Evolutionary conservation across 2,113 vertebrate species (phyloP).

Genomic region (Ifrita kowaldi): DNA sequence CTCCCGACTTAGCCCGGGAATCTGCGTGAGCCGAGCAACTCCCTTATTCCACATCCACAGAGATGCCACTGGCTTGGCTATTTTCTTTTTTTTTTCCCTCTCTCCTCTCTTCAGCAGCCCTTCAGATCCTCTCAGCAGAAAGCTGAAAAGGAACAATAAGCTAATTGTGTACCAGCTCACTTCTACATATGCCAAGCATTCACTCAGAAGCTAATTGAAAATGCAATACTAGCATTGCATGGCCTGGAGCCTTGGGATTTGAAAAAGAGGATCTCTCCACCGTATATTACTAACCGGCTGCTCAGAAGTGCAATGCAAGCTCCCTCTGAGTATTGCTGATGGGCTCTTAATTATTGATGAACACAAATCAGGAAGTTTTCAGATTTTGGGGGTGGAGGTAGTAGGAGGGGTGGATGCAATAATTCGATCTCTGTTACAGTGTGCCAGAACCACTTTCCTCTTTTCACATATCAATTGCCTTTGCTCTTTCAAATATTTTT

Average conservation of each 20-base stretch:
- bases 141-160: conserved; percentile 74
- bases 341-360: conserved; percentile 86
- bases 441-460: not conserved
- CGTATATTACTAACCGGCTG: conserved; percentile 77
- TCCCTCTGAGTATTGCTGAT: conserved; percentile 81
- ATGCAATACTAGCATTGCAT: conserved; percentile 76
- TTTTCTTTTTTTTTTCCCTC: not conserved
- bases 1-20: conserved; percentile 61
- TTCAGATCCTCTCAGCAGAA: conserved; percentile 74
- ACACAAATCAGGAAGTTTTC: conserved; percentile 76
- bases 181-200: conserved; percentile 78
- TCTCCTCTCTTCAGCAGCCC: conserved; percentile 45
- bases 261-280: conserved; percentile 75
- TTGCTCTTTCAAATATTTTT: not conserved
- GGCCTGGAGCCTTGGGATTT: conserved; percentile 80
- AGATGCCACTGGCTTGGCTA: conserved; percentile 46
- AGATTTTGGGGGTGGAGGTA: conserved; percentile 60
- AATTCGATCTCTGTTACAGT: conserved; percentile 30
- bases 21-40: conserved; percentile 44
- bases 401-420: conserved; percentile 31
- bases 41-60: conserved; percentile 68
- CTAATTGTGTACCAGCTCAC: conserved; percentile 76
- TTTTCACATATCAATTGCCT: not conserved
- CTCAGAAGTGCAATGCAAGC: conserved; percentile 83
- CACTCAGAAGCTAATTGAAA: conserved; percentile 84